phyloP scores from a whole-genome alignment of 2,888 invertebrate genomes.

The Nipponacmea schrenckii region DNA sequence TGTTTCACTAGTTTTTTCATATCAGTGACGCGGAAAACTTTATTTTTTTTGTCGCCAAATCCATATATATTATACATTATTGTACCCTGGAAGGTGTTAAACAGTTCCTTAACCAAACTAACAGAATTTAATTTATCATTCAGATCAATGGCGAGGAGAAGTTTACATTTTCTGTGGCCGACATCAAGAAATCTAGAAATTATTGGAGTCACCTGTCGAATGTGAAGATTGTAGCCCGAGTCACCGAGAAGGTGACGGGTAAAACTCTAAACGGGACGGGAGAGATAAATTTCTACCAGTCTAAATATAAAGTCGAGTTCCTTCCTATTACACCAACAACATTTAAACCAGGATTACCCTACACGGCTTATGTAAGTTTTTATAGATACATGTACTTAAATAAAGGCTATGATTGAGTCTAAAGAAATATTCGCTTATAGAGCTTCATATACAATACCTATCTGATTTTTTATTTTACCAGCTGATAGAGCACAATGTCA shows the following conservation, averaged over 20 bases:
- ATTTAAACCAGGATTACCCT: constrained; percentile 88
- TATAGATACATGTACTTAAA: background rate
- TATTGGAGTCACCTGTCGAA: background rate
- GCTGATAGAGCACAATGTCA: background rate
- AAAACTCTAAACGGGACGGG: constrained; percentile 83
- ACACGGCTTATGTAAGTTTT: constrained; percentile 78
- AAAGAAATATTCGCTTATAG: too few relatives aligned
- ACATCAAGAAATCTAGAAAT: constrained; percentile 10
- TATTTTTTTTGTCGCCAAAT: background rate
- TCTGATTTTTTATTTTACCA: background rate
- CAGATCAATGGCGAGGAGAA: constrained; percentile 20
- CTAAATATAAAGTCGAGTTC: constrained; percentile 80
- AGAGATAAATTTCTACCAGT: constrained; percentile 79
- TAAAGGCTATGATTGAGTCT: too few relatives aligned
- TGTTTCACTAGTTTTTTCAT: too few relatives aligned
- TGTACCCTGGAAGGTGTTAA: too few relatives aligned
- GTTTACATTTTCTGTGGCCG: constrained; percentile 12
- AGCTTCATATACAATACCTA: too few relatives aligned
- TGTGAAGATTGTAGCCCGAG: constrained; percentile 74
- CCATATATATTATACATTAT: background rate
- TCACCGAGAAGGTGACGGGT: constrained; percentile 88
- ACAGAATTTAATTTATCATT: background rate
- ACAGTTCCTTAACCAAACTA: too few relatives aligned
- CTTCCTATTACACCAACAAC: constrained; percentile 81
- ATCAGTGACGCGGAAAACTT: background rate